Base-by-base conservation (phyloP, 1,140 invertebrate species). In the Aphelinus atriplicis region DNA sequence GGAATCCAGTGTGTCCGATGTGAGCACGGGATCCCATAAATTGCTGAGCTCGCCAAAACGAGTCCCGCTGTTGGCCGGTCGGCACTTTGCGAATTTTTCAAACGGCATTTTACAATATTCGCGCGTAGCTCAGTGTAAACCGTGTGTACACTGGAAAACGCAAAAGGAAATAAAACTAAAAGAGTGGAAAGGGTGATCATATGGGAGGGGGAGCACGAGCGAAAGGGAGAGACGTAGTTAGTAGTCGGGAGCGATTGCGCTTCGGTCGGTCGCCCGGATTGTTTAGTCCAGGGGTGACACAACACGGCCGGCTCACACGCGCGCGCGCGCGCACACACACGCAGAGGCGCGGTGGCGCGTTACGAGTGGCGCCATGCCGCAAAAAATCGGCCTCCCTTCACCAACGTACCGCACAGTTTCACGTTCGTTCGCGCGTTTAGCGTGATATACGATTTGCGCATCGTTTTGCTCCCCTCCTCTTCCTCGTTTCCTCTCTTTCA, bases 371-470 rank as follows among this genome's bases (percentile, higher is more conserved):
- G 43, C 47, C 7, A n/a, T n/a, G 61, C 51, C 46, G 53, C 55
- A 48, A 57, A 72, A 75, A 56, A 75, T 63, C 64, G 51, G 51
- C 63, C 47, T 50, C 46, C 60, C 65, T 56, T 3, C n/a, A 10
- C 47, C 65, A 46, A 26, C 43, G 50, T 7, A 10, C 57, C 26
- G 48, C 55, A 46, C 56, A 73, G 53, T 57, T 66, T 60, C 71
- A 26, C 55, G 46, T 47, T 47, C 43, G 63, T 65, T 65, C n/a
- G 42, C 53, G 46, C 47, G 64, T 73, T 73, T 73, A 66, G 64
- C 56, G 71, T 74, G 65, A 74, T 74, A 74, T 74, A 68, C 65
- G 72, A 74, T 74, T 74, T 74, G 58, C 26, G 57, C 57, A 74
- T 68, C 57, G 58, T 7, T 62, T 68, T 62, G 7, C 51, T 74